A percentile compares a stretch with the other conserved stretches of the same genome.
These are phyloP conservation scores for Brachionus angularis DNA, from an alignment of 1,140 invertebrate species.

Conservation along the genomic window DNA sequence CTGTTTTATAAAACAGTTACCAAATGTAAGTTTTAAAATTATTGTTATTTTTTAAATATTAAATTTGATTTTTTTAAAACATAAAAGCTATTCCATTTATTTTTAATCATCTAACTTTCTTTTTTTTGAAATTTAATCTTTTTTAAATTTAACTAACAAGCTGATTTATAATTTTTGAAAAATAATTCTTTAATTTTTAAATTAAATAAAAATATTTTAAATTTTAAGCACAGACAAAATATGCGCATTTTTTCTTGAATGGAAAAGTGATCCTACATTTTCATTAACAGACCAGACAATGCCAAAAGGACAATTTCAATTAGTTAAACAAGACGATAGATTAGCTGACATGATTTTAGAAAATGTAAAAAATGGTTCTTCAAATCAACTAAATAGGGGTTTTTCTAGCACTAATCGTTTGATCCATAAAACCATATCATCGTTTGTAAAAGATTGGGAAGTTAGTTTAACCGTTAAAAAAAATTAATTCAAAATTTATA, in stretches of 20 bases:
- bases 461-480: neutral
- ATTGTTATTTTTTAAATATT: too few species aligned
- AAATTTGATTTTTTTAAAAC: too few species aligned
- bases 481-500: neutral
- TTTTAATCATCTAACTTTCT: too few species aligned
- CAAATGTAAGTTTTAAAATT: neutral
- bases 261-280: constrained; percentile 35
- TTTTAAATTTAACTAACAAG: too few species aligned
- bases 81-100: too few species aligned
- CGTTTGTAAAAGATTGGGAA: constrained; percentile 43
- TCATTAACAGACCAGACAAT: constrained; percentile 6
- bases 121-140: too few species aligned
- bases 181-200: too few species aligned
- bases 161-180: too few species aligned
- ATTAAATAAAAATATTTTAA: neutral
- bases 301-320: constrained; percentile 28
- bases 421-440: neutral
- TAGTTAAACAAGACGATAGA: constrained; percentile 24
- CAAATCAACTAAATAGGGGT: neutral
- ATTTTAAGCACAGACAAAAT: constrained; percentile 42
- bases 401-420: constrained; percentile 39
- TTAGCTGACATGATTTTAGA: constrained; percentile 11
- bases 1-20: neutral
- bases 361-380: neutral
- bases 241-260: constrained; percentile 43